Evolutionary conservation across 2,797 vertebrate genomes (phyloP), one percentile per base, ranked within the genome.

Genomic region (Trichosurus vulpecula): DNA sequence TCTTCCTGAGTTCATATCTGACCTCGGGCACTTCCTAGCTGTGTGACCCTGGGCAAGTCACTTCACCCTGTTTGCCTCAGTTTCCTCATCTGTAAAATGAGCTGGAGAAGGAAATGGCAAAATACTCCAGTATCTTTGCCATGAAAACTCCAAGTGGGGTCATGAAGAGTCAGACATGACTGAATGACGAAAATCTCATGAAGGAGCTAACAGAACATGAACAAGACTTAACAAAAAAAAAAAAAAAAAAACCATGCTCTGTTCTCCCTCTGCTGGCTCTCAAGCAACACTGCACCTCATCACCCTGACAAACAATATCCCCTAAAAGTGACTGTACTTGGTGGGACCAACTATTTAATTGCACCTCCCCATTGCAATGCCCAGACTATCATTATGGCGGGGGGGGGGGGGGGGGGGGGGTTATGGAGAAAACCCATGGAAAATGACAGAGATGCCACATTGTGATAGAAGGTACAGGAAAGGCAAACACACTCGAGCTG

Each of bases 201-300:
- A 96, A 51, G 92, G 56, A 41, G n/a, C 57, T 41, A 94, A 55
- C 27, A 92, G 11, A 93, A 58, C n/a, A 14, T 95, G 41, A 27
- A 61, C 35, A 93, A 93, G 58, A 91, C 2, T 61, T 89, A 66
- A 27, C 53, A 6, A 95, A 94, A n/a, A n/a, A n/a, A n/a, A n/a
- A n/a, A n/a, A n/a, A n/a, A n/a, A n/a, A n/a, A 95, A 96, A 97
- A 74, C 87, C 91, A 55, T 92, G 95, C 51, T 94, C 95, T 52
- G 94, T 30, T 94, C 97, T 94, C 97, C 98, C 98, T 97, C 98
- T 98, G 96, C 98, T 98, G 98, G 97, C 52, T 95, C 35, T 30
- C 0, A 25, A 0, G 25, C 0, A 95, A 93, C 91, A 98, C 51
- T 93, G 95, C 96, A 92, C 92, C 92, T 92, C 58, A 29, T 41